phyloP scores from a whole-genome alignment of 1,140 invertebrate species.

The Mizuhopecten yessoensis region DNA sequence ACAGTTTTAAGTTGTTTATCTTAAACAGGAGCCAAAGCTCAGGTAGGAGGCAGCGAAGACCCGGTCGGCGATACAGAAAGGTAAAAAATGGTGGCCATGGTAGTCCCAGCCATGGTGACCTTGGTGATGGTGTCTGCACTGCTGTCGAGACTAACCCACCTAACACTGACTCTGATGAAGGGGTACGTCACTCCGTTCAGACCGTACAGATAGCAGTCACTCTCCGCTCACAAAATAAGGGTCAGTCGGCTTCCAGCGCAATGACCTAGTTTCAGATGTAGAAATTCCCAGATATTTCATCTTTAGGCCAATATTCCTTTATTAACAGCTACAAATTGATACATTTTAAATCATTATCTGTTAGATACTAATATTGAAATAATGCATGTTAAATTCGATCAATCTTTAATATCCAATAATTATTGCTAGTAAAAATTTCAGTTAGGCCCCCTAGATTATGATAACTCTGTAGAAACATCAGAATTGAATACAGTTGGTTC shows the following conservation, averaged over 20 bases:
- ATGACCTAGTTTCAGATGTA: neutral
- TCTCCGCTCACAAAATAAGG: conserved; percentile 11
- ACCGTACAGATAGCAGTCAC: conserved; percentile 24
- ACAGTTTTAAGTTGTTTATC: neutral
- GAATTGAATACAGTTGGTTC: neutral
- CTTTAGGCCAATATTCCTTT: neutral
- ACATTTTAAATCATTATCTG: neutral
- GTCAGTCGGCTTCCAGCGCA: neutral
- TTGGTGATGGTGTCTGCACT: conserved; percentile 51
- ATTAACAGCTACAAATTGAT: neutral
- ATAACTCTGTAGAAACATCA: neutral
- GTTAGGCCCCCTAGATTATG: neutral
- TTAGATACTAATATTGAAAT: conserved; percentile 3
- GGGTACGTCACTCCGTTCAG: neutral
- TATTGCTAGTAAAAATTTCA: neutral
- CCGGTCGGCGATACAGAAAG: conserved; percentile 58
- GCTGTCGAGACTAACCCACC: conserved; percentile 37
- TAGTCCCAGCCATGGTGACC: conserved; percentile 43
- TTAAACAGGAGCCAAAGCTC: conserved; percentile 50
- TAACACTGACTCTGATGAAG: neutral
- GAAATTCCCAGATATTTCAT: neutral
- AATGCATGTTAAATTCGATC: neutral
- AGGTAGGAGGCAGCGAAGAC: conserved; percentile 43
- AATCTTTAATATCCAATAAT: neutral
- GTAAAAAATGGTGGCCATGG: conserved; percentile 56